Evolutionary conservation across 2,888 invertebrate genomes (phyloP).

Genomic region (Watsonalla binaria): DNA sequence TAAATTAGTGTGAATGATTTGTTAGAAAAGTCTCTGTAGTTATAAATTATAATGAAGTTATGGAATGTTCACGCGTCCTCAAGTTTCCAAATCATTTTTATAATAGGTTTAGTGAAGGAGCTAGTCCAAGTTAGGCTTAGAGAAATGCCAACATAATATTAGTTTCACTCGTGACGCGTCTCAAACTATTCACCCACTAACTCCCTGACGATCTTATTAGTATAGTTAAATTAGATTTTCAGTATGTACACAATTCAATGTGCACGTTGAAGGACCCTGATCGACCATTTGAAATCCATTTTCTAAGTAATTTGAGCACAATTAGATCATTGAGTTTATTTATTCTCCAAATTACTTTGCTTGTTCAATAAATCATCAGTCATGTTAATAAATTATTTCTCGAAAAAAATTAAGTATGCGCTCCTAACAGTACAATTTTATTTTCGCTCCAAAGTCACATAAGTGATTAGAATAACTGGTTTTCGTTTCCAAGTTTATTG

Average conservation of each 20-base stretch:
- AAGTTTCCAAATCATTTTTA: constrained; percentile 30
- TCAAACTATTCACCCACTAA: constrained; percentile 43
- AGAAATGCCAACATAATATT: constrained; percentile 51
- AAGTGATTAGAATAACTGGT: no score
- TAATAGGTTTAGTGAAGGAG: constrained; percentile 61
- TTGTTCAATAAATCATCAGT: no score
- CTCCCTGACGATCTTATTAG: constrained; percentile 26
- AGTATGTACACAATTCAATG: neutral
- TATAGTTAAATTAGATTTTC: constrained; percentile 11
- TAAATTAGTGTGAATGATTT: neutral
- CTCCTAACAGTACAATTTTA: no score
- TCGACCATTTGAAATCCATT: neutral
- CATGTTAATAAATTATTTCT: no score
- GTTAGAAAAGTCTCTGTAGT: no score
- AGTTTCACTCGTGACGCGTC: constrained; percentile 38
- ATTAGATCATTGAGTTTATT: no score
- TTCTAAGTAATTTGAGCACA: no score
- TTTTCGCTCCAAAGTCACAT: no score
- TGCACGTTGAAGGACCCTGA: neutral
- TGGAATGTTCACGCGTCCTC: neutral
- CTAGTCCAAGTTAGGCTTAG: constrained; percentile 68
- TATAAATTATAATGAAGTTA: no score
- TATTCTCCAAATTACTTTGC: no score
- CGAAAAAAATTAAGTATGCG: no score
- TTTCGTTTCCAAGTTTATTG: no score